Conservation (phyloP, 2,888 invertebrate species). For the Pyrochroa serraticornis region DNA sequence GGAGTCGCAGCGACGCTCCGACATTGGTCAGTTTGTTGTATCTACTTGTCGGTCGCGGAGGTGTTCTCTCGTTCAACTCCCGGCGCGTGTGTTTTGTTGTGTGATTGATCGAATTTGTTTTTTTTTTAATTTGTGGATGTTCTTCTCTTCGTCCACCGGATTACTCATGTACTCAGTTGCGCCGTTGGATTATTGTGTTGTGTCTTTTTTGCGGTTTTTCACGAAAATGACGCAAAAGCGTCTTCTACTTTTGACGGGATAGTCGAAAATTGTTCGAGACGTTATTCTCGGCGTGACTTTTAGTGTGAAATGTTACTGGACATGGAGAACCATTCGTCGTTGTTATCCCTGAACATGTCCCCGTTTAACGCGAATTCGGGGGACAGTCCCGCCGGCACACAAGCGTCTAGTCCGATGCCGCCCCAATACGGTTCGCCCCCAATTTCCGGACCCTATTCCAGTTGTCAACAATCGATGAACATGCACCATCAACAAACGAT, state of each 20-base stretch:
- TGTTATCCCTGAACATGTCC: slow-evolving; percentile 89
- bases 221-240: slow-evolving; percentile 10
- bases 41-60: slow-evolving; percentile 31
- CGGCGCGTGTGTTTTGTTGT: slow-evolving; percentile 27
- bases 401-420: slow-evolving; percentile 54
- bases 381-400: slow-evolving; percentile 64
- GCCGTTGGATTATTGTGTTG: slow-evolving; percentile 19
- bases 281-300: slow-evolving; percentile 23
- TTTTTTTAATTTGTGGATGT: neutral
- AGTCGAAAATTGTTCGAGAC: neutral
- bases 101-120: slow-evolving; percentile 17
- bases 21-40: slow-evolving; percentile 31
- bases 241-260: slow-evolving; percentile 9
- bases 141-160: slow-evolving; percentile 2
- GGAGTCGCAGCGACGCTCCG: slow-evolving; percentile 23
- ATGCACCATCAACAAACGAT: slow-evolving; percentile 48
- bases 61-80: slow-evolving; percentile 24
- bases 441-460: slow-evolving; percentile 44
- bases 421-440: slow-evolving; percentile 59
- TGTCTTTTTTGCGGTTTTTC: slow-evolving; percentile 25
- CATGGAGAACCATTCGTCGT: slow-evolving; percentile 85
- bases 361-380: slow-evolving; percentile 81
- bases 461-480: slow-evolving; percentile 49
- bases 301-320: slow-evolving; percentile 73
- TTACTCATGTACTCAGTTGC: slow-evolving; percentile 18